phyloP scores from a whole-genome alignment of 2,113 vertebrate genomes.

The Microtus ochrogaster region DNA sequence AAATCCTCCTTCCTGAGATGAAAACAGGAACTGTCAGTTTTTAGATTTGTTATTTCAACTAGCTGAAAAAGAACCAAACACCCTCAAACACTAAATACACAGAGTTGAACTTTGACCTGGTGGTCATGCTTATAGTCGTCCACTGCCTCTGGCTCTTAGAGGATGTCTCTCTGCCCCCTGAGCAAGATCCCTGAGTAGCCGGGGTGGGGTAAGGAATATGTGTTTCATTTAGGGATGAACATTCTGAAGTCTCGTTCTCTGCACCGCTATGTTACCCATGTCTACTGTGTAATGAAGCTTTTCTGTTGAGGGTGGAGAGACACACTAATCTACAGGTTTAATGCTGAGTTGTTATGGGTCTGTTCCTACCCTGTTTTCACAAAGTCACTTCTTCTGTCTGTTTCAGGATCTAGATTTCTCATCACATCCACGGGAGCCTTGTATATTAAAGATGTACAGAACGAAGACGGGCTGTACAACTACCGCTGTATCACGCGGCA shows the following conservation, averaged over 20 bases:
- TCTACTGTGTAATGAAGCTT: neutral
- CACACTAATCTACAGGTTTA: neutral
- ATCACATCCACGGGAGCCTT: slow-evolving; percentile 99
- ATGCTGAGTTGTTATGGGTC: too few relatives aligned
- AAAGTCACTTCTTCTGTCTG: slow-evolving; percentile 55
- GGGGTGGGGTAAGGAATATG: too few relatives aligned
- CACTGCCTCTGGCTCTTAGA: neutral
- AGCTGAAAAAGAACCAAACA: too few relatives aligned
- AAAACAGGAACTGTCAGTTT: neutral
- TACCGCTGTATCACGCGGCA: slow-evolving; percentile 98
- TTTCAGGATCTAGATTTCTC: slow-evolving; percentile 99
- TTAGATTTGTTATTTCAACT: neutral
- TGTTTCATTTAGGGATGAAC: neutral
- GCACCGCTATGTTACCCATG: neutral
- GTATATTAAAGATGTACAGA: slow-evolving; percentile 99
- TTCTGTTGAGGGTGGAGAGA: neutral
- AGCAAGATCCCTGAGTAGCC: neutral
- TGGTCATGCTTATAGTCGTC: too few relatives aligned
- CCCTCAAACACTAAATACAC: neutral
- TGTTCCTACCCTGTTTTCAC: neutral
- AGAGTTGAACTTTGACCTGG: neutral
- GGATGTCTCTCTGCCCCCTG: neutral
- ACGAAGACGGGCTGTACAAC: slow-evolving; percentile 98
- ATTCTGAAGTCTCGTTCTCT: neutral
- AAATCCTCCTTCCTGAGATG: neutral